Conservation (phyloP, 2,797 vertebrate species). For the Microctenopoma steveboyesi region DNA sequence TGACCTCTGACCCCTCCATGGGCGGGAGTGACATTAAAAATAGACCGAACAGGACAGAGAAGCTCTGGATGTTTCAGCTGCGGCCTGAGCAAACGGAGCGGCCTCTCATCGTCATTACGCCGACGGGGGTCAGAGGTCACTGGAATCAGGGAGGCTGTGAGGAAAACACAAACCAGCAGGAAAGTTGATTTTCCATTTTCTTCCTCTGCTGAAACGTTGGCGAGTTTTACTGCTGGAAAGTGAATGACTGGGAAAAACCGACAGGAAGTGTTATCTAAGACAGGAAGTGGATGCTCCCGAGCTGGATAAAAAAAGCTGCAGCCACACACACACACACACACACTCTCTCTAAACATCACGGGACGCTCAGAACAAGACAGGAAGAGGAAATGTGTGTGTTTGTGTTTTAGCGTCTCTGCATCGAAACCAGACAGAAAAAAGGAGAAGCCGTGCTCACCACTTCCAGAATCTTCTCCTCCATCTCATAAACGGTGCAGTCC, state of each 20-base stretch:
- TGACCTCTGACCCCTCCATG: constrained; percentile 17
- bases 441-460: constrained; percentile 86
- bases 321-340: constrained; percentile 11
- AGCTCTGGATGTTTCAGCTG: neutral
- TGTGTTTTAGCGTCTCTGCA: constrained; percentile 25
- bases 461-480: constrained; percentile 94
- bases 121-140: constrained; percentile 8
- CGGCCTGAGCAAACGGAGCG: neutral
- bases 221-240: constrained; percentile 11
- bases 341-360: constrained; percentile 14
- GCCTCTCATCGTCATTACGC: neutral
- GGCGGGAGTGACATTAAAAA: neutral
- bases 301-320: constrained; percentile 66
- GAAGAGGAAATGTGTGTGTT: constrained; percentile 49
- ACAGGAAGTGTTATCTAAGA: constrained; percentile 74
- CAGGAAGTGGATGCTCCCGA: constrained; percentile 68
- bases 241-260: constrained; percentile 15
- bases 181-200: neutral
- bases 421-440: neutral
- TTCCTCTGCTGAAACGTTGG: neutral
- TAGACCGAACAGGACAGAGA: neutral
- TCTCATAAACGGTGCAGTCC: constrained; percentile 92
- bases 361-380: constrained; percentile 26
- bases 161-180: constrained; percentile 22
- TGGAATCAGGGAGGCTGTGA: constrained; percentile 5